Evolutionary conservation across 1,140 invertebrate genomes (phyloP).

Genomic region (Calliphora vicina): DNA sequence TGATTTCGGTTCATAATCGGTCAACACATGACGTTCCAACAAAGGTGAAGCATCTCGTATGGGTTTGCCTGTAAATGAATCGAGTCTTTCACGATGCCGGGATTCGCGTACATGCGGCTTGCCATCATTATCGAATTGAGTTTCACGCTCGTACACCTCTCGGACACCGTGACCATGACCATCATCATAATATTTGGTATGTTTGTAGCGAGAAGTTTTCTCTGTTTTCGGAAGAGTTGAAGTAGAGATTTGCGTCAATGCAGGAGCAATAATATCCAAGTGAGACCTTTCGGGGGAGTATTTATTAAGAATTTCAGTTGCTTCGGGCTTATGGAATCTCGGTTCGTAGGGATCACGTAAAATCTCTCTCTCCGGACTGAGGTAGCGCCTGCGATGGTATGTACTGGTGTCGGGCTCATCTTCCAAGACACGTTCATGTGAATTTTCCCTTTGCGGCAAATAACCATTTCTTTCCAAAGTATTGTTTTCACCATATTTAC

Average conservation of each 20-base stretch:
- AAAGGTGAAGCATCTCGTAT: conserved; percentile 39
- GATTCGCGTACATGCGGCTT: conserved; percentile 69
- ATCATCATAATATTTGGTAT: conserved; percentile 61
- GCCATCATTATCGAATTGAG: conserved; percentile 65
- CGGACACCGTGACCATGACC: conserved; percentile 62
- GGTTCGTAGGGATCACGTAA: conserved; percentile 41
- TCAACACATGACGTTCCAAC: conserved; percentile 48
- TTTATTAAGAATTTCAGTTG: conserved; percentile 45
- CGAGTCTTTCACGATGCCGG: conserved; percentile 63
- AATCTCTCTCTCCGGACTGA: conserved; percentile 40
- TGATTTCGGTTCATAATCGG: conserved; percentile 71
- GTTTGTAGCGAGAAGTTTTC: conserved; percentile 56
- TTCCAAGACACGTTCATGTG: conserved; percentile 12
- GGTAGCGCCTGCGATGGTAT: conserved; percentile 23
- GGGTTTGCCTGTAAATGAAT: conserved; percentile 54
- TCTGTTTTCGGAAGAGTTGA: conserved; percentile 42
- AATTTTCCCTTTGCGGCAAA: background rate
- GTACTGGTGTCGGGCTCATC: background rate
- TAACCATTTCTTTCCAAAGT: conserved; percentile 47
- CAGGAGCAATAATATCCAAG: conserved; percentile 44
- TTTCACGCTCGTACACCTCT: conserved; percentile 67
- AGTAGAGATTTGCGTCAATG: background rate
- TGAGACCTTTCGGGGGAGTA: conserved; percentile 47
- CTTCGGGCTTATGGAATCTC: conserved; percentile 44
- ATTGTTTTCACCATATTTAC: conserved; percentile 53